phyloP scores from a whole-genome alignment of 2,113 vertebrate species.

The Lampris megalopsis region DNA sequence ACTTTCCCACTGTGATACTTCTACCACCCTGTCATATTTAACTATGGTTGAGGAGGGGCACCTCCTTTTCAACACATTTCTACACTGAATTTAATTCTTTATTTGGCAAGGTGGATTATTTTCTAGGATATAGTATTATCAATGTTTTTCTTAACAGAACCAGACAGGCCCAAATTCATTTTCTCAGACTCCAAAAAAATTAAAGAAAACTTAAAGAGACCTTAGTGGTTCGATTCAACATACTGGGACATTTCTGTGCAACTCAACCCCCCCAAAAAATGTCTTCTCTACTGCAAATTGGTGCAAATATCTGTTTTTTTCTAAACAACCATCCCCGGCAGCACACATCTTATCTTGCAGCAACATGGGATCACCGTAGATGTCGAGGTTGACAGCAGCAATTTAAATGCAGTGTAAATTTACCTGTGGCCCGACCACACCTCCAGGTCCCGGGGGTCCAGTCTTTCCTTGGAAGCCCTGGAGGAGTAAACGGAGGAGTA shows the following conservation, averaged over 20 bases:
- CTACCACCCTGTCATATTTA: neutral
- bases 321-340: neutral
- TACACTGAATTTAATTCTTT: neutral
- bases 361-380: neutral
- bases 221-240: no score
- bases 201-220: no score
- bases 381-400: neutral
- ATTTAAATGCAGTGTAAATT: neutral
- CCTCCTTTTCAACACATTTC: neutral
- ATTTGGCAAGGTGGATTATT: neutral
- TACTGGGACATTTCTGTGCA: no score
- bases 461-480: constrained; percentile 99
- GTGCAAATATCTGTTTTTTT: neutral
- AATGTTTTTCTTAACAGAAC: no score
- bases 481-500: constrained; percentile 47
- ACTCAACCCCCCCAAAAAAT: neutral
- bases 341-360: neutral
- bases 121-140: neutral
- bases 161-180: no score
- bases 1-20: no score
- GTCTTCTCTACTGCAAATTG: neutral
- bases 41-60: neutral
- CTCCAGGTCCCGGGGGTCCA: constrained; percentile 96
- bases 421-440: constrained; percentile 98
- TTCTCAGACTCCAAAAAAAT: no score